These are phyloP conservation scores for Leptoteleia sp. DNA, from an alignment of 1,140 invertebrate genomes.

Conservation along the genomic window DNA sequence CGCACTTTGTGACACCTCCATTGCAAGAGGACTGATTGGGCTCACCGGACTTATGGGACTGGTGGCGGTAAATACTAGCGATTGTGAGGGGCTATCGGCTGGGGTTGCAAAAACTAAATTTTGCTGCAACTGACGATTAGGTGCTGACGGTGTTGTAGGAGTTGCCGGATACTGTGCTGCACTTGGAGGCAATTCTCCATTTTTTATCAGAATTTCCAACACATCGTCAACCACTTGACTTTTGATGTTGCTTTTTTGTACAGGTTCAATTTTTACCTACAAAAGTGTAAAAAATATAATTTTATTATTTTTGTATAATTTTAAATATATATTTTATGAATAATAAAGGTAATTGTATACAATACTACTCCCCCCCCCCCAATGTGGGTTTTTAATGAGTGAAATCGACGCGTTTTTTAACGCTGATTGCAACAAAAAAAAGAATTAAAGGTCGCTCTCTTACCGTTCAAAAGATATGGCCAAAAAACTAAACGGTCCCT, in stretches of 20 bases:
- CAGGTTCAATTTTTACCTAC: slow-evolving; percentile 78
- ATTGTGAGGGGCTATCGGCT: slow-evolving; percentile 74
- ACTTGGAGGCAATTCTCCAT: slow-evolving; percentile 94
- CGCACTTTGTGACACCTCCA: slow-evolving; percentile 77
- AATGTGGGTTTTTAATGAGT: too few relatives aligned
- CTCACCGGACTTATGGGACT: slow-evolving; percentile 72
- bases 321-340: too few relatives aligned
- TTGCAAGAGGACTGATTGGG: slow-evolving; percentile 79
- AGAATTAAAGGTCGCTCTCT: too few relatives aligned
- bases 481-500: too few relatives aligned
- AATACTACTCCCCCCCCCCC: too few relatives aligned
- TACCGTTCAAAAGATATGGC: too few relatives aligned
- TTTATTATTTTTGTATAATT: too few relatives aligned
- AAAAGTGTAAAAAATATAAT: slow-evolving; percentile 1
- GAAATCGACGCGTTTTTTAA: too few relatives aligned
- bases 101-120: slow-evolving; percentile 77
- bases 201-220: slow-evolving; percentile 96
- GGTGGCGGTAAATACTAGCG: slow-evolving; percentile 73
- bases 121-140: slow-evolving; percentile 77
- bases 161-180: slow-evolving; percentile 89
- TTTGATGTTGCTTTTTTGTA: slow-evolving; percentile 84
- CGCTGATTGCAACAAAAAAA: too few relatives aligned
- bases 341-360: too few relatives aligned
- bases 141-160: slow-evolving; percentile 81
- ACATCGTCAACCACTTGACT: slow-evolving; percentile 96